Evolutionary conservation across 2,797 vertebrate genomes (phyloP), one percentile per base, ranked within the genome.

Genomic region (Sebastes itinus): DNA sequence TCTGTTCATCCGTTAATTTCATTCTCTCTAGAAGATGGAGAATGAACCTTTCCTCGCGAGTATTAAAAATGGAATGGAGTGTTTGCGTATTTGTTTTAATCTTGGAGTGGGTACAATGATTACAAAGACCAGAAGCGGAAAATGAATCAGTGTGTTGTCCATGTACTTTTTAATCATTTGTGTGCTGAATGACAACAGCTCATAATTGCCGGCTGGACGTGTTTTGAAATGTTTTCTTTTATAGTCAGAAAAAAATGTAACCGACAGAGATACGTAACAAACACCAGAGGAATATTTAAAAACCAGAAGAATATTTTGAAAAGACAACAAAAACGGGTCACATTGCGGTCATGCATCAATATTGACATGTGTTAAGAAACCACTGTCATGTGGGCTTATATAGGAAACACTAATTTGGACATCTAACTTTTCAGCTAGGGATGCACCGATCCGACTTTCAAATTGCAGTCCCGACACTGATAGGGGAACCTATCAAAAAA

Each of bases 1-100:
- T 77, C 75, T 70, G 66, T 62, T 81, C 65, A 42, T 62, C 69
- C n/a, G 52, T 77, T 72, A 23, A 80, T 76, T 80, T 77, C 32
- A 60, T 54, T 79, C 64, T 35, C 55, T 33, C 8, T 6, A 27
- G 20, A 68, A 71, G 54, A 71, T 23, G 6, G 55, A 63, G 63
- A 82, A 70, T 70, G 0, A 83, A 75, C 72, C 62, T 74, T 62
- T 70, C 55, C 23, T 52, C 6, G 1, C 22, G 12, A 78, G 25
- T 12, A 52, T 76, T 42, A 60, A 38, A 69, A 60, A 64, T 25
- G 7, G 20, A 74, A 83, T 16, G 13, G 11, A 64, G 18, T 56
- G 28, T 77, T 42, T 65, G 59, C 35, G 38, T 67, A n/a, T 77
- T 67, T 80, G 10, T 28, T 74, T 81, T 42, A 20, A 63, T 67